Conservation (phyloP, 2,797 vertebrate species). For the Sciurus vulgaris region DNA sequence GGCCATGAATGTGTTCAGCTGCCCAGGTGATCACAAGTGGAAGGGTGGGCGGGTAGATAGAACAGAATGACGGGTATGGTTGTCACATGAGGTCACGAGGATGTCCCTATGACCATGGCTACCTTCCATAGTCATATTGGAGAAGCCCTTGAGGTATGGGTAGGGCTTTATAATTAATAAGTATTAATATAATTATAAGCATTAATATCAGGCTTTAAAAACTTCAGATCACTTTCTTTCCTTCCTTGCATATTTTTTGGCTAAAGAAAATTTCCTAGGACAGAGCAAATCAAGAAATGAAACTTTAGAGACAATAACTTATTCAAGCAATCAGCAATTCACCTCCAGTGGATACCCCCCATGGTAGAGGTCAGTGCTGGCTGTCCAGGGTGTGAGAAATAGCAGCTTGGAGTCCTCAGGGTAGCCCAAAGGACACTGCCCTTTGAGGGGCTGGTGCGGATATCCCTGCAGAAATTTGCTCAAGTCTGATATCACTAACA, state of each 20-base stretch:
- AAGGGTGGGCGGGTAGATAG: accelerated
- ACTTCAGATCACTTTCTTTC: neutral
- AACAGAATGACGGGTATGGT: neutral
- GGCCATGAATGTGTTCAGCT: neutral
- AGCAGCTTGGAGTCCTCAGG: neutral
- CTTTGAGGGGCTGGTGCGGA: too few relatives aligned
- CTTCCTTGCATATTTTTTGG: neutral
- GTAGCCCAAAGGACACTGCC: neutral
- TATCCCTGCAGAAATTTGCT: neutral
- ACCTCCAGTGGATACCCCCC: too few relatives aligned
- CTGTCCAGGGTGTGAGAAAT: neutral
- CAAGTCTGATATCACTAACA: neutral
- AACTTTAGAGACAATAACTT: neutral
- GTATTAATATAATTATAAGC: too few relatives aligned
- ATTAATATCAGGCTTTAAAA: too few relatives aligned
- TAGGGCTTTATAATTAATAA: too few relatives aligned
- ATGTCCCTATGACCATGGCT: neutral
- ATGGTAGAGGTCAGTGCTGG: neutral
- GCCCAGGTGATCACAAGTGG: neutral
- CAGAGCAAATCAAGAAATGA: neutral
- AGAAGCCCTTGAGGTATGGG: neutral
- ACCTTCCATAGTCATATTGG: neutral
- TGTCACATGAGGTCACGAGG: neutral
- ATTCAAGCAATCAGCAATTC: neutral
- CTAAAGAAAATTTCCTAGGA: neutral